Evolutionary conservation across 2,113 vertebrate genomes (phyloP), one percentile per base, ranked within the genome.

Genomic region (Antidorcas marsupialis): DNA sequence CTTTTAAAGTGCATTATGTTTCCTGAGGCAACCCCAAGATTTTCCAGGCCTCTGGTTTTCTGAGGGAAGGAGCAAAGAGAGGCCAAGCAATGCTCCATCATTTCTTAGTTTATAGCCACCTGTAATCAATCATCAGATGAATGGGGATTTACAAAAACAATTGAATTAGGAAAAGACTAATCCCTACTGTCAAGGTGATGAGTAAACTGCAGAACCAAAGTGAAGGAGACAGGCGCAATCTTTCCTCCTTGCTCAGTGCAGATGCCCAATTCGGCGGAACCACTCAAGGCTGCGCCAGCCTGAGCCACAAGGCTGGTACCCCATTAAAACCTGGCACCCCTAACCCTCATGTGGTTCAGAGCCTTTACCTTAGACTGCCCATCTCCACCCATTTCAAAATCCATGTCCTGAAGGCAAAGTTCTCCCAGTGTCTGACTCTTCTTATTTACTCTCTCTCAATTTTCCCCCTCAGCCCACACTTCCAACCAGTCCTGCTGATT

Each of bases 91-190:
- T 79, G 78, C 53, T 47, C 36, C 81, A 47, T 89, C 95, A 76
- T n/a, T 2, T 91, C 83, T 95, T 67, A 90, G 39, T 55, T 96
- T 90, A 92, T 57, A 95, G 83, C 59, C 97, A 97, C 96, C 93
- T 97, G 95, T 97, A 95, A 90, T 96, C 79, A 97, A 97, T 98
- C 95, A 94, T 76, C 87, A 83, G 21, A 89, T 91, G 83, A 95
- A 91, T 53, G 67, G 84, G 62, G 94, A 96, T 88, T 98, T 97
- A 81, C 89, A 47, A 94, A 97, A 97, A 94, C 93, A 95, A 97
- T 90, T 94, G 86, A 96, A 97, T 97, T 98, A 93, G 81, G 74
- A 90, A 97, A 85, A 55, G 45, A 96, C 74, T 95, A 97, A 95
- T 97, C 95, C 84, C 62, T 84, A 43, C 83, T 97, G 94, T 98